Evolutionary conservation across 2,888 invertebrate species (phyloP).

Genomic region (Anagyrus pseudococci): DNA sequence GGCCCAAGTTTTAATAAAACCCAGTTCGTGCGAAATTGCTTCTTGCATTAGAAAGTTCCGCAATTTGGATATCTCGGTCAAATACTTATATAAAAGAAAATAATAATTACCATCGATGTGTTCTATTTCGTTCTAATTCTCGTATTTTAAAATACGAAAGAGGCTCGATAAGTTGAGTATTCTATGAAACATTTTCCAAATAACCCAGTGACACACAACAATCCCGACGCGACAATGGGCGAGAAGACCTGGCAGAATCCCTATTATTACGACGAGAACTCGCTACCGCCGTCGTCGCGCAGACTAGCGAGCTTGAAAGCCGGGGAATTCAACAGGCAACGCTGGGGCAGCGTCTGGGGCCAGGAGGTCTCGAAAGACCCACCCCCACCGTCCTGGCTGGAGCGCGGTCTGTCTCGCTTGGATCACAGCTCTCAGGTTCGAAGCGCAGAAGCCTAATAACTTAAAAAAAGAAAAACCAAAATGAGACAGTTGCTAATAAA

Average conservation of each 20-base stretch:
- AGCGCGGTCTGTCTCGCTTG: slow-evolving; percentile 55
- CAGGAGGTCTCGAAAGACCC: slow-evolving; percentile 48
- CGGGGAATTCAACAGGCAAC: slow-evolving; percentile 55
- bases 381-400: slow-evolving; percentile 61
- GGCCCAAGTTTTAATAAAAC: no score
- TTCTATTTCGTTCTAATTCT: no score
- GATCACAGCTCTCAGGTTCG: slow-evolving; percentile 56
- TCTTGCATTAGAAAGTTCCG: no score
- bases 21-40: no score
- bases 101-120: no score
- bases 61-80: no score
- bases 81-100: no score
- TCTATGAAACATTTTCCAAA: no score
- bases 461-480: neutral
- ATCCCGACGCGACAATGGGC: slow-evolving; percentile 42
- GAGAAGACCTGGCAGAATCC: slow-evolving; percentile 56
- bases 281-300: slow-evolving; percentile 49
- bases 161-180: neutral
- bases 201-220: slow-evolving; percentile 25
- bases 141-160: neutral
- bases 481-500: neutral
- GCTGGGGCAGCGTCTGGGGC: slow-evolving; percentile 57
- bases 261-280: slow-evolving; percentile 51
- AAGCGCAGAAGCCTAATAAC: no score
- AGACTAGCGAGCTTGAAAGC: slow-evolving; percentile 44